These are phyloP conservation scores for Bettongia penicillata DNA, from an alignment of 2,113 vertebrate species.

Conservation along the genomic window DNA sequence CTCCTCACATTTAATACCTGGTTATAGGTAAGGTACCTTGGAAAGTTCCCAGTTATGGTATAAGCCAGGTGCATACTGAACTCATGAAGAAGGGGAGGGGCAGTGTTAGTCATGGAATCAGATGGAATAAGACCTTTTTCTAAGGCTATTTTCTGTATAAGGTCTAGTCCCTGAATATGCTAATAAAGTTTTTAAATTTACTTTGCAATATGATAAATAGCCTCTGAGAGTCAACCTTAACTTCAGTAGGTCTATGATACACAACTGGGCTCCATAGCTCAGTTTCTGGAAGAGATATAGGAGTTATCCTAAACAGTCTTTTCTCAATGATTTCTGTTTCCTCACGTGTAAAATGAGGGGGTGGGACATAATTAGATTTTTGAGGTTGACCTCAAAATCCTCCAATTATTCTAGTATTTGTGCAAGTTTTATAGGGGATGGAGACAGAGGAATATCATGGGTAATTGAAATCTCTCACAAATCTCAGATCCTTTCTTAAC, in stretches of 20 bases:
- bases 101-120: neutral
- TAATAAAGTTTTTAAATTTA: neutral
- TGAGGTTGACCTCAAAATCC: neutral
- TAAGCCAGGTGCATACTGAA: neutral
- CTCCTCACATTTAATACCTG: neutral
- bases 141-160: neutral
- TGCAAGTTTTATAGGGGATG: neutral
- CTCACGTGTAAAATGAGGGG: neutral
- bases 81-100: neutral
- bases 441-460: neutral
- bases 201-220: neutral
- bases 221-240: neutral
- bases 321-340: neutral
- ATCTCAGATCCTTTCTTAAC: neutral
- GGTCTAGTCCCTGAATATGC: neutral
- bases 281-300: neutral
- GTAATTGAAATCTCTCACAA: neutral
- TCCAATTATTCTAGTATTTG: neutral
- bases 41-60: neutral
- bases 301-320: neutral
- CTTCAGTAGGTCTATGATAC: neutral
- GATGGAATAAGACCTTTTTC: neutral
- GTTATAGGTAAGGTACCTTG: neutral
- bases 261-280: neutral
- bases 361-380: neutral